Percentiles rank a stretch among this genome's conserved stretches.
These are phyloP conservation scores for Scartelaos histophorus DNA, from an alignment of 2,113 vertebrate genomes.

Conservation along the genomic window DNA sequence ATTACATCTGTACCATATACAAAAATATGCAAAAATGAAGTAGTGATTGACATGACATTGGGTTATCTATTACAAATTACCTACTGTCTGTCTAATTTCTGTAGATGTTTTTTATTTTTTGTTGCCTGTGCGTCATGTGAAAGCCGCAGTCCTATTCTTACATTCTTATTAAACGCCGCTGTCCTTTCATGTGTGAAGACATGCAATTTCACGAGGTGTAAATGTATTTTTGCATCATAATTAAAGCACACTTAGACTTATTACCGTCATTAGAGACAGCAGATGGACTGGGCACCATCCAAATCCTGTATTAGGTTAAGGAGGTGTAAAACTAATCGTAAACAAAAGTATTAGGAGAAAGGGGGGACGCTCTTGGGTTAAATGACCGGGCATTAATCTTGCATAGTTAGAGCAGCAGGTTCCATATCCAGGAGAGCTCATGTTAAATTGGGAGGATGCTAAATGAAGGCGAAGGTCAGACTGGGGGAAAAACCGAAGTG, in stretches of 20 bases:
- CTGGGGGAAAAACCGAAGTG: conserved; percentile 57
- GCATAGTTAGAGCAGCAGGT: conserved; percentile 42
- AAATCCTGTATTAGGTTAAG: conserved; percentile 28
- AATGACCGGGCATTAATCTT: conserved; percentile 63
- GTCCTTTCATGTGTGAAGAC: not conserved
- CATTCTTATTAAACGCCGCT: not conserved
- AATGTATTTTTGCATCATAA: not conserved
- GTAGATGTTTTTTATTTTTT: too few relatives aligned
- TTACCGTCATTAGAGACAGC: conserved; percentile 7
- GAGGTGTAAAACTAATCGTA: conserved; percentile 31
- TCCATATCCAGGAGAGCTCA: conserved; percentile 24
- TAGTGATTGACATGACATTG: too few relatives aligned
- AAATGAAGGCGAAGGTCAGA: conserved; percentile 62
- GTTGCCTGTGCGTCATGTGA: not conserved
- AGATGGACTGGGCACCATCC: conserved; percentile 23
- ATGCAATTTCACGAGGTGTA: not conserved
- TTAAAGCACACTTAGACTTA: conserved; percentile 11
- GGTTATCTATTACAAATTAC: too few relatives aligned
- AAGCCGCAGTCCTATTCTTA: not conserved
- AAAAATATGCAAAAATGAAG: too few relatives aligned
- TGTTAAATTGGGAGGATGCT: conserved; percentile 57
- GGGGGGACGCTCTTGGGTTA: conserved; percentile 42
- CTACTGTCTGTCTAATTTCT: too few relatives aligned
- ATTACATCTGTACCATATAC: too few relatives aligned
- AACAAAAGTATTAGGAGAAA: conserved; percentile 35